phyloP scores from a whole-genome alignment of 2,797 vertebrate genomes.

The Chelon labrosus region DNA sequence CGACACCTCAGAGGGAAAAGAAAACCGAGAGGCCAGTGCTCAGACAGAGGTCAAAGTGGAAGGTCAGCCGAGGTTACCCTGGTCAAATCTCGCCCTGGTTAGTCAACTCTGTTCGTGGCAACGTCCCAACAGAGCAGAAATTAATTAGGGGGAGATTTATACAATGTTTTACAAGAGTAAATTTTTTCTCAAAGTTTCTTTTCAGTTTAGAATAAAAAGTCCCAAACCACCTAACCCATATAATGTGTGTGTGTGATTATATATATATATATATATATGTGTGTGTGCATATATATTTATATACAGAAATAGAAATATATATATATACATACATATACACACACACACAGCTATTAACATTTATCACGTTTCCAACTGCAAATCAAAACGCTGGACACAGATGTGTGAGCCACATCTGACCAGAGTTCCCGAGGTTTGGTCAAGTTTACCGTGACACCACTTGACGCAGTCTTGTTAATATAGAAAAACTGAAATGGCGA shows the following conservation, averaged over 20 bases:
- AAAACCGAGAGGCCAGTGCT: slow-evolving; percentile 72
- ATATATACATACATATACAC: slow-evolving; percentile 21
- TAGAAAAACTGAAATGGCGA: slow-evolving; percentile 61
- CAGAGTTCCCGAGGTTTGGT: slow-evolving; percentile 47
- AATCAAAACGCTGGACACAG: slow-evolving; percentile 44
- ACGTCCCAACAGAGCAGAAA: slow-evolving; percentile 33
- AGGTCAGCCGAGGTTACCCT: slow-evolving; percentile 50
- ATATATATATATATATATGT: slow-evolving; percentile 19
- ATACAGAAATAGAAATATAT: too few relatives aligned
- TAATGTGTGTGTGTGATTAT: neutral
- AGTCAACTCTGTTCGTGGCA: slow-evolving; percentile 28
- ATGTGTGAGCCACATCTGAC: slow-evolving; percentile 18
- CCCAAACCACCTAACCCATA: slow-evolving; percentile 41
- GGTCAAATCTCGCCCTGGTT: slow-evolving; percentile 39
- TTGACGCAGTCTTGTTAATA: slow-evolving; percentile 67
- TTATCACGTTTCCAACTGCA: slow-evolving; percentile 40
- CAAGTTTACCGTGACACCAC: slow-evolving; percentile 38
- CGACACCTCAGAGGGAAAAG: slow-evolving; percentile 82
- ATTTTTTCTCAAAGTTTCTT: slow-evolving; percentile 2
- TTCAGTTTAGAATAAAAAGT: slow-evolving; percentile 60
- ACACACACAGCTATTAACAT: slow-evolving; percentile 44
- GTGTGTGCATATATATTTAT: too few relatives aligned
- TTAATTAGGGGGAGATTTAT: slow-evolving; percentile 34
- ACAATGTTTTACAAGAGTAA: slow-evolving; percentile 46
- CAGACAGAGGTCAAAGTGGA: slow-evolving; percentile 52